Percentiles rank a stretch among this genome's conserved stretches.
These are phyloP conservation scores for Macrosiphum euphorbiae DNA, from an alignment of 2,888 invertebrate species.

Conservation along the genomic window DNA sequence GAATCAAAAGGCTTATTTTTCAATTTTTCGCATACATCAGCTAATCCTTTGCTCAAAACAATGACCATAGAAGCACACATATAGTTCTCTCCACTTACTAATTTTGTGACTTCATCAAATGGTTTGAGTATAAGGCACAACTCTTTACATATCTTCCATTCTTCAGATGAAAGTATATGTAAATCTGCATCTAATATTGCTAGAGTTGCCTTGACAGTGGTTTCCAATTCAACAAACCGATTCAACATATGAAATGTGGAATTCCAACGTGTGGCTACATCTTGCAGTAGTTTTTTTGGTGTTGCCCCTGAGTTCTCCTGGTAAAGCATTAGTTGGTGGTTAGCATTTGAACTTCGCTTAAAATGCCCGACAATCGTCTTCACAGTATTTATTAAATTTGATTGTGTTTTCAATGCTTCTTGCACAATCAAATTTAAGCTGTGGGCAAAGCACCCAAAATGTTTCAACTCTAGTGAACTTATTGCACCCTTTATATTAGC, in stretches of 20 bases:
- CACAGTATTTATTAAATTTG: neutral
- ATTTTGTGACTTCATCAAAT: slow-evolving; percentile 64
- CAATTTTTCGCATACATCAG: neutral
- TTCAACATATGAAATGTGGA: slow-evolving; percentile 11
- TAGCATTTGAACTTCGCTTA: slow-evolving; percentile 26
- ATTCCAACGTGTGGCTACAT: slow-evolving; percentile 5
- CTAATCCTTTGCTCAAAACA: neutral
- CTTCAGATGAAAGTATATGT: slow-evolving; percentile 62
- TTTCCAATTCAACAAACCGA: slow-evolving; percentile 2
- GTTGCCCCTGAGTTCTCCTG: neutral
- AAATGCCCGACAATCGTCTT: neutral
- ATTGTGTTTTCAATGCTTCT: neutral
- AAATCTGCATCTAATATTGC: slow-evolving; percentile 65
- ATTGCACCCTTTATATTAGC: too few relatives aligned
- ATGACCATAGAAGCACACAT: slow-evolving; percentile 61
- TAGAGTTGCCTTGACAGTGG: slow-evolving; percentile 64
- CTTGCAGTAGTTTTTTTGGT: neutral
- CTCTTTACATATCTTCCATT: slow-evolving; percentile 65
- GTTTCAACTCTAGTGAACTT: too few relatives aligned
- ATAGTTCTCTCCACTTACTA: slow-evolving; percentile 65
- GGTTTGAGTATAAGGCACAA: slow-evolving; percentile 65
- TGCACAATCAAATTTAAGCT: too few relatives aligned
- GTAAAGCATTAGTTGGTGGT: neutral
- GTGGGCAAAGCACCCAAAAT: neutral
- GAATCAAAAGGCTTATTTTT: neutral